A percentile compares a stretch with the other conserved stretches of the same genome.
phyloP scores from a whole-genome alignment of 2,113 vertebrate genomes.

The Taxidea taxus region DNA sequence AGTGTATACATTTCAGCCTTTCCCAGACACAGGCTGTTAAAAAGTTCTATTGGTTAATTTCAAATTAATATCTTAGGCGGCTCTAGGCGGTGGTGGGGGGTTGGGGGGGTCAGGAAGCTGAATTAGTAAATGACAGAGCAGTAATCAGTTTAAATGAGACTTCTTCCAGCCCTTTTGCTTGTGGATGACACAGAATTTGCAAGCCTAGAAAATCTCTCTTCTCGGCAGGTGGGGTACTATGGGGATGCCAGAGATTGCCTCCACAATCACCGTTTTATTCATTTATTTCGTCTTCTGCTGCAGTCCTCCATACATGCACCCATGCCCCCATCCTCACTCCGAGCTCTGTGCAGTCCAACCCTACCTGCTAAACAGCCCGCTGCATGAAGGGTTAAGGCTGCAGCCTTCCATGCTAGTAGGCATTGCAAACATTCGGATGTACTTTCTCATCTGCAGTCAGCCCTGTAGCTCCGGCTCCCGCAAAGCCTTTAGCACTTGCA shows the following conservation, averaged over 20 bases:
- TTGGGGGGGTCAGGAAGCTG: neutral
- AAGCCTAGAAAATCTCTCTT: neutral
- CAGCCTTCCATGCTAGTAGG: neutral
- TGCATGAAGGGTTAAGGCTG: slow-evolving; percentile 31
- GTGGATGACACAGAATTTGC: slow-evolving; percentile 5
- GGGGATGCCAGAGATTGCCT: neutral
- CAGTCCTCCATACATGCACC: neutral
- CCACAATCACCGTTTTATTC: neutral
- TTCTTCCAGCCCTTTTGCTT: neutral
- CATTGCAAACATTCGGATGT: neutral
- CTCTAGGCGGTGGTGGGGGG: neutral
- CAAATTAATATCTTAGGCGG: slow-evolving; percentile 4
- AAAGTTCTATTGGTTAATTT: slow-evolving; percentile 51
- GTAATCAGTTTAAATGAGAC: neutral
- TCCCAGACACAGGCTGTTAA: neutral
- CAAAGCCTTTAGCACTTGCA: slow-evolving; percentile 17
- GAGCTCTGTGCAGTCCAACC: neutral
- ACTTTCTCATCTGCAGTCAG: slow-evolving; percentile 44
- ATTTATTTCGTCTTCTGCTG: neutral
- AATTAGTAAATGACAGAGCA: slow-evolving; percentile 34
- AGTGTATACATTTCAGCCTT: neutral
- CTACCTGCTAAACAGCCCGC: neutral
- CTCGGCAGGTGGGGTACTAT: neutral
- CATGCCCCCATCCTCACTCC: neutral
- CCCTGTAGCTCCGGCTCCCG: neutral